phyloP scores from a whole-genome alignment of 2,888 invertebrate genomes.

The Strigamia maritima region DNA sequence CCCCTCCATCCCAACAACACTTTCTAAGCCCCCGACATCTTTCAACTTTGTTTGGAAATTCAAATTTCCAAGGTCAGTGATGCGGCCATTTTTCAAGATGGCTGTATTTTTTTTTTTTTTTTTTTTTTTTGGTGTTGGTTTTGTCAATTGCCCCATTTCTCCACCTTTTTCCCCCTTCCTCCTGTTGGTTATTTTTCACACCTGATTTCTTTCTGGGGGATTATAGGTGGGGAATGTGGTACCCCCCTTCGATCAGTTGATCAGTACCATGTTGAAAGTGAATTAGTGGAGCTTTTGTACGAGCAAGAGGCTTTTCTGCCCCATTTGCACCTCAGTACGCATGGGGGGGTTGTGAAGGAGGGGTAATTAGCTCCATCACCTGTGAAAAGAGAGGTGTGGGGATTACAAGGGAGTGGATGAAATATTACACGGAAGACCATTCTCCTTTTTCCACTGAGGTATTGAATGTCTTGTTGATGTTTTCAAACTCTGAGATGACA shows the following conservation, averaged over 20 bases:
- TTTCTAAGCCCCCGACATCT: too few relatives aligned
- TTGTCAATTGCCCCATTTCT: neutral
- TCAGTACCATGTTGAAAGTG: constrained; percentile 15
- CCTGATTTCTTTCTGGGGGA: neutral
- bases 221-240: constrained; percentile 5
- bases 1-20: too few relatives aligned
- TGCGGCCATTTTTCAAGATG: constrained; percentile 9
- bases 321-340: constrained; percentile 9
- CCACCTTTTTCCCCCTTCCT: neutral
- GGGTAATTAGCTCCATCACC: constrained; percentile 10
- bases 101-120: neutral
- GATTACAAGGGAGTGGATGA: neutral
- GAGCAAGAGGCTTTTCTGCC: constrained; percentile 15
- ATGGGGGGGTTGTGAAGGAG: neutral
- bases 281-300: neutral
- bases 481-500: too few relatives aligned
- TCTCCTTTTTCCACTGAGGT: neutral
- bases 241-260: constrained; percentile 15
- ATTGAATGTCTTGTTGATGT: neutral
- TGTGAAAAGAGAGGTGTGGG: constrained; percentile 10
- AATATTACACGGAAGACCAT: neutral
- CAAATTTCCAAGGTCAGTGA: neutral
- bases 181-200: neutral
- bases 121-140: too few relatives aligned
- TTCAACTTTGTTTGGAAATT: neutral